Evolutionary conservation across 2,888 invertebrate genomes (phyloP), one percentile per base, ranked within the genome.

Genomic region (Latrodectus elegans): DNA sequence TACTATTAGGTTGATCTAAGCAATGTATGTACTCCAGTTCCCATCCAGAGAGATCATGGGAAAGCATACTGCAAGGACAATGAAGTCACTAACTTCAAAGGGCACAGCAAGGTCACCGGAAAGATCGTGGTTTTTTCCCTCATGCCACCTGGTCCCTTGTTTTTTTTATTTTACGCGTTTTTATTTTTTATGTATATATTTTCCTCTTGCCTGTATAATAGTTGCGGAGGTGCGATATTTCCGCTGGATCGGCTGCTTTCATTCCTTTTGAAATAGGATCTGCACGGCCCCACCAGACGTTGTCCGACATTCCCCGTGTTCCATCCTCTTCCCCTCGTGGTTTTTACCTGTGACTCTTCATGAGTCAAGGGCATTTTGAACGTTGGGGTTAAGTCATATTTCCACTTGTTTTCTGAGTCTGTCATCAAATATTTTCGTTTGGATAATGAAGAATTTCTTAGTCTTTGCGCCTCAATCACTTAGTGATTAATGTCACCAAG

Each of bases 171-270:
- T 60, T 60, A 22, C 22, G 12, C n/a, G 12, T 60, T 60, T 60
- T 15, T 8, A 11, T 60, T 60, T 60, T 60, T 60, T 60, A 60
- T 38, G 38, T 38, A 38, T 38, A 38, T 38, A 38, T 38, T 38
- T 38, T 38, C 38, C 38, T 38, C 38, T 15, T 60, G 12, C 60
- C n/a, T 60, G 0, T 60, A 60, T 60, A 60, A 60, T 60, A 60
- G 60, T 60, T 60, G 60, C 60, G 60, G 60, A 60, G 60, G 60
- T 60, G 60, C 60, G 60, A 60, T 60, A n/a, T 60, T 60, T 60
- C 60, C 60, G 60, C 60, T 60, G 60, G 60, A 60, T 60, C 60
- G n/a, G n/a, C n/a, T 60, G 14, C 14, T 60, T 60, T 60, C 60
- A 60, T 60, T 60, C 60, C 60, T 60, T 60, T 60, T 15, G n/a